Conservation (phyloP, 2,797 vertebrate genomes). For the Spatula versicolor region DNA sequence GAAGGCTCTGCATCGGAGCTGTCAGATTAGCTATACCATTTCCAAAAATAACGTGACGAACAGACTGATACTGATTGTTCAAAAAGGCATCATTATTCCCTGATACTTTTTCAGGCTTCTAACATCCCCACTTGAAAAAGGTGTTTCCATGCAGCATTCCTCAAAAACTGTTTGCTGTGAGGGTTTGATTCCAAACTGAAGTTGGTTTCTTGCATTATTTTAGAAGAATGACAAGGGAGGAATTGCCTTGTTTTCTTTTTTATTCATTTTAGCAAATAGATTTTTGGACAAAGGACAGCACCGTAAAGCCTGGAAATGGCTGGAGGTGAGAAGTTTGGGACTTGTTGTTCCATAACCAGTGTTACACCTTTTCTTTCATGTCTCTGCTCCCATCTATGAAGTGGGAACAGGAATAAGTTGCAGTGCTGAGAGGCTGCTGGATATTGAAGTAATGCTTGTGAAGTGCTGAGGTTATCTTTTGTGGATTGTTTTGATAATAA, state of each 20-base stretch:
- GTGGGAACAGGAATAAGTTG: neutral
- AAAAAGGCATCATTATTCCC: slow-evolving; percentile 43
- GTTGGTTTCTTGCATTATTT: neutral
- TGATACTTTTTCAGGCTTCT: neutral
- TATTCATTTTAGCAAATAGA: neutral
- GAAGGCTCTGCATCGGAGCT: slow-evolving; percentile 64
- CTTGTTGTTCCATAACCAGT: neutral
- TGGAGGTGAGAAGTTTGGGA: neutral
- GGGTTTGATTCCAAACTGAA: neutral
- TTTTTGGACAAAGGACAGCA: neutral
- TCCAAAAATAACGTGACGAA: slow-evolving; percentile 60
- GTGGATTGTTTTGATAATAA: neutral
- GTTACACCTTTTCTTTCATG: fast-evolving
- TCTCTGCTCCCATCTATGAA: neutral
- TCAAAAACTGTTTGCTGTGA: slow-evolving; percentile 13
- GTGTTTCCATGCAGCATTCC: neutral
- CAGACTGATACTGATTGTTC: slow-evolving; percentile 53
- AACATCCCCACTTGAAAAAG: neutral
- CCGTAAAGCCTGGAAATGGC: neutral
- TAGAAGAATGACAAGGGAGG: neutral
- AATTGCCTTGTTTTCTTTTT: neutral
- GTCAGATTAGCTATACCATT: slow-evolving; percentile 56
- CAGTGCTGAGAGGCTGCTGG: neutral
- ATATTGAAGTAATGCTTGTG: neutral
- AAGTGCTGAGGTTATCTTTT: neutral